Evolutionary conservation across 2,113 vertebrate genomes (phyloP).

Genomic region (Strigops habroptila): DNA sequence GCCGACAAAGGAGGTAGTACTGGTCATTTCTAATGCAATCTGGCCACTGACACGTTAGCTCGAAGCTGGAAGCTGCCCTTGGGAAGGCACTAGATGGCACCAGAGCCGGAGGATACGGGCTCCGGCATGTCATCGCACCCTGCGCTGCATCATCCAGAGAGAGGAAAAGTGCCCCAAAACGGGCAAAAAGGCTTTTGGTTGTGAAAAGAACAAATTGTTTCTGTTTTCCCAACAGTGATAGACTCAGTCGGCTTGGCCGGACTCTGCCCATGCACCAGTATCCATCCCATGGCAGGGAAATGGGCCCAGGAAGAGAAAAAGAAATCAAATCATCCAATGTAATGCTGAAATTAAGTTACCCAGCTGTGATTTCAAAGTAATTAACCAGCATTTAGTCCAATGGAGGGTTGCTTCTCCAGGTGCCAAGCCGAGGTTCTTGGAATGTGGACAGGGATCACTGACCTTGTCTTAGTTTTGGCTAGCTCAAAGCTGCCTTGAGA

Average conservation of each 20-base stretch:
- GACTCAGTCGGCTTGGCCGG: accelerated
- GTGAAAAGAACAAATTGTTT: background rate
- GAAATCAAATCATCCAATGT: accelerated
- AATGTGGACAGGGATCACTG: accelerated
- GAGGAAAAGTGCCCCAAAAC: background rate
- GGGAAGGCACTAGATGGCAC: conserved; percentile 53
- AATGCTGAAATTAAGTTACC: background rate
- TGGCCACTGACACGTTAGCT: background rate
- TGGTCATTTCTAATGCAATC: background rate
- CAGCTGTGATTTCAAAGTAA: background rate
- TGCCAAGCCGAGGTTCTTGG: background rate
- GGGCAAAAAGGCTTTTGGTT: background rate
- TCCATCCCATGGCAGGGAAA: background rate
- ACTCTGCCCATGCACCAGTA: background rate
- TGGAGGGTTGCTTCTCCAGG: accelerated
- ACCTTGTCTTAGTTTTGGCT: background rate
- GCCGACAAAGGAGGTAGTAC: background rate
- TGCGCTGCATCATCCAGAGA: background rate
- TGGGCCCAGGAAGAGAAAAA: accelerated
- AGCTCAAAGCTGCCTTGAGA: background rate
- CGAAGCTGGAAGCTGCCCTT: background rate
- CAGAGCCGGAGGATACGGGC: background rate
- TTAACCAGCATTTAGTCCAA: background rate
- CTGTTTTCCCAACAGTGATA: background rate
- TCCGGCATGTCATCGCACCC: background rate